These are phyloP conservation scores for Porites rus DNA, from an alignment of 92 coral and sea anemone species.

Conservation along the genomic window DNA sequence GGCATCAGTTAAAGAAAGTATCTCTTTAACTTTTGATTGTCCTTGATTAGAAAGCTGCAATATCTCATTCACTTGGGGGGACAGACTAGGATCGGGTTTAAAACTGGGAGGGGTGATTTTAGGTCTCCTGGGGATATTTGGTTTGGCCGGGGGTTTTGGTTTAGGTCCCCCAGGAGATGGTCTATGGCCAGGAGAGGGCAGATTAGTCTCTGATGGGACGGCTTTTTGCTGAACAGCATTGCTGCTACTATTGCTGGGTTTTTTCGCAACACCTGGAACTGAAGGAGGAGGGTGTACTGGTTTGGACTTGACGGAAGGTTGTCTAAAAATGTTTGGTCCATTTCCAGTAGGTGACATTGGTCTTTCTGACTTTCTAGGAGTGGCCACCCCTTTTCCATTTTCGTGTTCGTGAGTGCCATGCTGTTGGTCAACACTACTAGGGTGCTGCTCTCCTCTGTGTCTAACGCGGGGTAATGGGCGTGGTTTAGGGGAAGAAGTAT, in stretches of 20 bases:
- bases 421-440: conserved; percentile 29
- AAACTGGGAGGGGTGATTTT: conserved; percentile 42
- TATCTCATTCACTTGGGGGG: conserved; percentile 76
- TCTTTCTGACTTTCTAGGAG: conserved; percentile 5
- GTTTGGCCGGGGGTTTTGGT: conserved; percentile 86
- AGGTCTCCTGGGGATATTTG: conserved; percentile 71
- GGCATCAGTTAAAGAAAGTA: conserved; percentile 75
- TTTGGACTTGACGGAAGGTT: conserved; percentile 30
- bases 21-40: conserved; percentile 66
- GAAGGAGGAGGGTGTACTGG: conserved; percentile 51
- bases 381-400: background rate
- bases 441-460: conserved; percentile 45
- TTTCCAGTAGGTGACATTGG: conserved; percentile 12
- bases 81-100: conserved; percentile 52
- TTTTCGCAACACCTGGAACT: conserved; percentile 33
- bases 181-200: conserved; percentile 14
- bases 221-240: conserved; percentile 33
- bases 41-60: conserved; percentile 73
- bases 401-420: conserved; percentile 10
- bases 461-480: conserved; percentile 71
- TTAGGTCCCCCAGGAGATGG: conserved; percentile 59
- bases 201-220: conserved; percentile 28
- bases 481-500: conserved; percentile 62
- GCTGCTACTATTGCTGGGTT: conserved; percentile 35
- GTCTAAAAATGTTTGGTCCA: conserved; percentile 14